Base-by-base conservation (phyloP, 1,140 invertebrate genomes). In the Dreissena polymorpha region DNA sequence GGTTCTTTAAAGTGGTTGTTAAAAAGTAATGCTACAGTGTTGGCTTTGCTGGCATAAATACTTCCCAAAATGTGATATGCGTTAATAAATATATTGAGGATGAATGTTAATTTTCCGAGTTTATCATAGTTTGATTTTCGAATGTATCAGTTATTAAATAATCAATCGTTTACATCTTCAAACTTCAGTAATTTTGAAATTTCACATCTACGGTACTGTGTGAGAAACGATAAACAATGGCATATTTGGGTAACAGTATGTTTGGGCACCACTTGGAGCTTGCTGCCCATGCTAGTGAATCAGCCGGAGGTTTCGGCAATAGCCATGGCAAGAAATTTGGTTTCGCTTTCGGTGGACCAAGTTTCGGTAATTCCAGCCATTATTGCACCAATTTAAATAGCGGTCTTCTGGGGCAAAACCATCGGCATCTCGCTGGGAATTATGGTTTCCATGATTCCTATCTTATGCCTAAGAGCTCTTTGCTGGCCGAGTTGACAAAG, bases 221-320 rank as follows among this genome's bases (percentile, higher is more conserved):
- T 39, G 39, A 39, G 39, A 39, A 39, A 39, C 39, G 39, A 39
- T 39, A 39, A 2, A 5, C 39, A 21, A 18, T 74, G 51, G 57
- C 23, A 55, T 63, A 67, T 27, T 55, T 82, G n/a, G 79, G 79
- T 6, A 82, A 82, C 65, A 72, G 53, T 25, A 82, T 82, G 79
- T 82, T 73, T 74, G 79, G 79, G n/a, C 79, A 82, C 60, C 69
- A 81, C 29, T 5, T 81, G 55, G 53, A 65, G 23, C 21, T 67
- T 49, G 79, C 57, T 68, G 79, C 55, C 12, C 79, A 82, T 63
- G 18, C 10, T 18, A 76, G 51, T n/a, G 6, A 13, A 18, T 71
- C 53, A 39, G n/a, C 68, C 21, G 78, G 78, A 13, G 78, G 78
- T 8, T 82, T 82, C 67, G 79, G 57, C 3, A 68, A 51, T 10